Conservation (phyloP, 2,113 vertebrate genomes). For the Geococcyx californianus region DNA sequence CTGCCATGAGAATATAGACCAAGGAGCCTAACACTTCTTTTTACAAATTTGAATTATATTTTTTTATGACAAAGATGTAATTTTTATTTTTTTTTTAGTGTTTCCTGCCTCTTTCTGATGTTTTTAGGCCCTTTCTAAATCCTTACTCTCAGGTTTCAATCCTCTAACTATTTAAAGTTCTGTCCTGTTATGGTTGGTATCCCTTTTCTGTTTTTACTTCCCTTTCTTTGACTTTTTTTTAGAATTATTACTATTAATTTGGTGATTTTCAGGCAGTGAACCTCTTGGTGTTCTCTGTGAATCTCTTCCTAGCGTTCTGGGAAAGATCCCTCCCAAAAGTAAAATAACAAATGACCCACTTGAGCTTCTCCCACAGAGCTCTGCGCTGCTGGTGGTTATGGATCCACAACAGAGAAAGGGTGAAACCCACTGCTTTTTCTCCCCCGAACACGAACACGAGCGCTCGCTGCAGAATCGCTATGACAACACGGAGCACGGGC, state of each 20-base stretch:
- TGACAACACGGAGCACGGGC: neutral
- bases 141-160: neutral
- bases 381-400: rapidly evolving
- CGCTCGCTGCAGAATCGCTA: neutral
- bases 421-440: neutral
- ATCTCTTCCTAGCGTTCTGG: neutral
- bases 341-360: neutral
- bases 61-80: neutral
- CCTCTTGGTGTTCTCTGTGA: neutral
- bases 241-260: too few relatives aligned
- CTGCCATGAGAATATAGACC: neutral
- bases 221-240: neutral
- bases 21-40: neutral
- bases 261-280: neutral
- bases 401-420: neutral
- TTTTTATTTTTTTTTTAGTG: neutral
- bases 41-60: neutral
- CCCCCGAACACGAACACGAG: too few relatives aligned
- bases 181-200: neutral
- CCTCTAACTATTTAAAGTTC: neutral
- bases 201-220: neutral
- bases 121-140: neutral
- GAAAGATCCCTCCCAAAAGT: neutral
- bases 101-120: neutral
- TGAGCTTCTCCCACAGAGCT: neutral